phyloP scores from a whole-genome alignment of 2,113 vertebrate species.

The Burhinus bistriatus region DNA sequence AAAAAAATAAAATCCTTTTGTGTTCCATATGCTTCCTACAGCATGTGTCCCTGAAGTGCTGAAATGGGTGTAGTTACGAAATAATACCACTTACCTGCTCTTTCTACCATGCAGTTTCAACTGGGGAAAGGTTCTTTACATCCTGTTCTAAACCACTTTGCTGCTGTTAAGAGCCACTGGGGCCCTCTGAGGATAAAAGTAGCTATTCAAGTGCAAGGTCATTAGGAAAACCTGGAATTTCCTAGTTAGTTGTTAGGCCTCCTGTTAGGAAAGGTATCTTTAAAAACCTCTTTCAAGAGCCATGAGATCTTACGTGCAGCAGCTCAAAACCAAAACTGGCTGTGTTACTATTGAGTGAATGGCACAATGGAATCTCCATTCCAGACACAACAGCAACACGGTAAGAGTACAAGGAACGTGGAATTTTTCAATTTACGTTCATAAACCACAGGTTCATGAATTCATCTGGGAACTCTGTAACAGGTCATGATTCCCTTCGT shows the following conservation, averaged over 20 bases:
- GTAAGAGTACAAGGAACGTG: neutral
- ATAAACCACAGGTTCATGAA: neutral
- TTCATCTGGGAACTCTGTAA: neutral
- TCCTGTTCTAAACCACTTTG: neutral
- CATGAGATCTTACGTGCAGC: neutral
- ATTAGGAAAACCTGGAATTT: neutral
- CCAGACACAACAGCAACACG: neutral
- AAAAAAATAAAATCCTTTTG: neutral
- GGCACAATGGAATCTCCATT: neutral
- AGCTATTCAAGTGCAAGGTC: slow-evolving; percentile 4
- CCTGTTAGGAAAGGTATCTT: neutral
- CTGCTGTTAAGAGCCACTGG: neutral
- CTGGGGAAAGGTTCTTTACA: neutral
- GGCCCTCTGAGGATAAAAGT: neutral
- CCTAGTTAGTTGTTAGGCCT: neutral
- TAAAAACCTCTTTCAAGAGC: neutral
- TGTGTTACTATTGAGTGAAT: neutral
- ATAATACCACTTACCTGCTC: neutral
- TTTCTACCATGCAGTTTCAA: neutral
- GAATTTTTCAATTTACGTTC: neutral
- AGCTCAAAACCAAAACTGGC: neutral
- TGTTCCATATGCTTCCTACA: neutral
- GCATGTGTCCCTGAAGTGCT: neutral
- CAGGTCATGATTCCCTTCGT: neutral
- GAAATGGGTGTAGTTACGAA: neutral